Evolutionary conservation across 1,140 invertebrate genomes (phyloP).

Genomic region (Mylabris phalerata): DNA sequence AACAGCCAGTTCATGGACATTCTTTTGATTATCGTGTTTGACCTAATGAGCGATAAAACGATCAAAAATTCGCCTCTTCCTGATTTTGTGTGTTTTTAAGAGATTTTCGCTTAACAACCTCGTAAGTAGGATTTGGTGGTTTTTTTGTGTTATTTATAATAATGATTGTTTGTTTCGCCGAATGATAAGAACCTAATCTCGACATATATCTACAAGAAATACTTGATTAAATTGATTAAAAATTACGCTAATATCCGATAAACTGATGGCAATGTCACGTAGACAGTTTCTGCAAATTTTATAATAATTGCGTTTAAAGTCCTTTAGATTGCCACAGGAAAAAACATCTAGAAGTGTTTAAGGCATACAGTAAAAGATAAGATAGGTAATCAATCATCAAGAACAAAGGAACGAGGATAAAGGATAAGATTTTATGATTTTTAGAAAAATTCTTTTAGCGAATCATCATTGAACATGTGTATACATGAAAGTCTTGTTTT

Average conservation of each 20-base stretch:
- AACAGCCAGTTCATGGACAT: no score
- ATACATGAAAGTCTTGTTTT: no score
- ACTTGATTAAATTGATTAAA: slow-evolving; percentile 13
- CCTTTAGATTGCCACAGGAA: not conserved
- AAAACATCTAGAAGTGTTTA: no score
- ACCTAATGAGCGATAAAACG: no score
- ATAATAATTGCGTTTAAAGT: not conserved
- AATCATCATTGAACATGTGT: no score
- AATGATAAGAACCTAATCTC: slow-evolving; percentile 12
- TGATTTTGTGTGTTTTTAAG: no score
- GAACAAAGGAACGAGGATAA: slow-evolving; percentile 6
- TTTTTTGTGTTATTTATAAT: no score
- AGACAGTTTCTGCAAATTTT: not conserved
- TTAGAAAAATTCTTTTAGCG: no score
- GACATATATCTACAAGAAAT: slow-evolving; percentile 15
- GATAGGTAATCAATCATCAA: slow-evolving; percentile 5
- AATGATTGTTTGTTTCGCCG: slow-evolving; percentile 1
- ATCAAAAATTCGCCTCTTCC: no score
- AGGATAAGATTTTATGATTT: not conserved
- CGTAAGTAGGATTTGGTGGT: no score
- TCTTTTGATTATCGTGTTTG: no score
- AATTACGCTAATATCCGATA: slow-evolving; percentile 7
- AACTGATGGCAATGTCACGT: slow-evolving; percentile 3
- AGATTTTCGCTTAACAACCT: no score
- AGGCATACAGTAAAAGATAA: slow-evolving; percentile 1